Base-by-base conservation (phyloP, 2,797 vertebrate species). In the Sternotherus odoratus region DNA sequence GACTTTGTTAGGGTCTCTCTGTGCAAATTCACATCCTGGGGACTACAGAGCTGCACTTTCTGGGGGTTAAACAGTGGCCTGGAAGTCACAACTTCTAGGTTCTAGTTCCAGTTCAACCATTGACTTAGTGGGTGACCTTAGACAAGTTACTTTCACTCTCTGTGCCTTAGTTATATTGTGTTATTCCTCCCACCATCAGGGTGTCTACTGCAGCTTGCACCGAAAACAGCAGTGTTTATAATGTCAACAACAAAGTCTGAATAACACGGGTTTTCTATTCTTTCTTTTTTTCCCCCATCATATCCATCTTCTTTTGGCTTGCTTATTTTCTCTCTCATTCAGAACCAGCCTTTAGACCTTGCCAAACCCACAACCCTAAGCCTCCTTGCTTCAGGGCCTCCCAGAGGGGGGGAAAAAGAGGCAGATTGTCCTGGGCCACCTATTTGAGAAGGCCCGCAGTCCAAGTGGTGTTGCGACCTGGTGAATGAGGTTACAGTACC, bases 231-330 rank as follows among this genome's bases (percentile, higher is more conserved):
- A 94, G 81, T 60, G 36, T 24, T 79, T 57, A 39, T 69, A 30
- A 83, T 91, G 8, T 79, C 83, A 83, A 46, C 43, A 19, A 28
- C 63, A 90, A 82, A 83, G 60, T 91, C 66, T 36, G 8, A 87
- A 33, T 0, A 8, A 17, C 83, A 3, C 72, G 85, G n/a, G 9
- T 74, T 28, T 66, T 84, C 7, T 91, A 85, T 72, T 28, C 72
- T 91, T 57, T 33, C 49, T 86, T 23, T 77, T n/a, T n/a, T n/a
- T n/a, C n/a, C n/a, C n/a, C 89, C 78, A 90, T 66, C 81, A 93
- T 12, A 69, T 24, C 30, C 75, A 36, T 43, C 36, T 88, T 85
- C 85, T 23, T 77, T 91, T 79, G 19, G 89, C 30, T 88, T 82
- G 16, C 12, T 79, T 90, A 33, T 90, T 93, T 93, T 90, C 60